Percentiles rank a stretch among this genome's conserved stretches.
phyloP scores from a whole-genome alignment of 2,113 vertebrate species.

The Aldabrachelys gigantea region DNA sequence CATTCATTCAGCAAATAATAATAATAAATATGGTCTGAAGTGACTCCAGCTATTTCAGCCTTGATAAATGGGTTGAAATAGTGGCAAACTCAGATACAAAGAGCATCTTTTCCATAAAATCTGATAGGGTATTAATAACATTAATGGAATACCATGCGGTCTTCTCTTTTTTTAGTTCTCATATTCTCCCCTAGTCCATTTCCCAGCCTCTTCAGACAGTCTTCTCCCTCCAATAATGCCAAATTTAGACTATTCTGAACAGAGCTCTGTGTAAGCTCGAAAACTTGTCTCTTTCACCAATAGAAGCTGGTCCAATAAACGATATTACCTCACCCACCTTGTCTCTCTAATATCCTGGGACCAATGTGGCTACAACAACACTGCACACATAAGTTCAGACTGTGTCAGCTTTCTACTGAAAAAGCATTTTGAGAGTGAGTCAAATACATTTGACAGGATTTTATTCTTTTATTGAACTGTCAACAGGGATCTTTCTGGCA shows the following conservation, averaged over 20 bases:
- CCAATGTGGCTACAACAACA: background rate
- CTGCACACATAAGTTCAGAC: background rate
- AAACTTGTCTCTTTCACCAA: background rate
- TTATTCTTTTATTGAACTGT: slow-evolving; percentile 75
- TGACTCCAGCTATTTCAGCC: slow-evolving; percentile 80
- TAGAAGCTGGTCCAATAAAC: background rate
- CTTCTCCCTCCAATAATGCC: slow-evolving; percentile 62
- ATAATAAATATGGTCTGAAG: slow-evolving; percentile 84
- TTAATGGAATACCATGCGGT: slow-evolving; percentile 77
- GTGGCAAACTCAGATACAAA: slow-evolving; percentile 81
- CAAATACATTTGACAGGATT: slow-evolving; percentile 71
- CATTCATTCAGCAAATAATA: slow-evolving; percentile 82
- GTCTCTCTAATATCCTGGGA: background rate
- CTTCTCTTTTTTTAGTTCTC: slow-evolving; percentile 66
- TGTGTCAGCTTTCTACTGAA: slow-evolving; percentile 68
- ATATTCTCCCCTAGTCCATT: slow-evolving; percentile 39
- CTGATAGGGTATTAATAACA: slow-evolving; percentile 86
- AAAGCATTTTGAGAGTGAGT: slow-evolving; percentile 67
- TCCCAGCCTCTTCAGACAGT: slow-evolving; percentile 23
- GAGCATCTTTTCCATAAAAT: slow-evolving; percentile 86
- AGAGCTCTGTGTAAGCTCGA: background rate
- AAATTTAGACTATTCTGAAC: slow-evolving; percentile 58
- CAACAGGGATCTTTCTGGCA: slow-evolving; percentile 74
- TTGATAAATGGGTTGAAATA: slow-evolving; percentile 84
- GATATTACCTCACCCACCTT: background rate